These are phyloP conservation scores for Chaetorhynchus papuensis DNA, from an alignment of 2,113 vertebrate species.

Conservation along the genomic window DNA sequence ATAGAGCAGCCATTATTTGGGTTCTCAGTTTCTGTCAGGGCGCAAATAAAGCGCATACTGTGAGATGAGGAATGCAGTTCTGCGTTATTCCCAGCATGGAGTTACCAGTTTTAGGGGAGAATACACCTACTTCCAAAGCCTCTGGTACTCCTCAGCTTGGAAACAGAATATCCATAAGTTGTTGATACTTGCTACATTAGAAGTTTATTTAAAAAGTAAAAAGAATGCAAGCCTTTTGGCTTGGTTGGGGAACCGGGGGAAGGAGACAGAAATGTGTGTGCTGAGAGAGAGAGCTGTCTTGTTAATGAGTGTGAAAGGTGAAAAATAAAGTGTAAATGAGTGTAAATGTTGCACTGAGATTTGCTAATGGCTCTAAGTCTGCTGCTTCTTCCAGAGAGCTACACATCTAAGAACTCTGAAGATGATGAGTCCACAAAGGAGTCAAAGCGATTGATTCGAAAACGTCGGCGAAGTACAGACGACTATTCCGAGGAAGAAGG, in stretches of 20 bases:
- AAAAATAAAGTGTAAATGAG: not conserved
- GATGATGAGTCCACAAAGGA: constrained; percentile 72
- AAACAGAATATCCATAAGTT: not conserved
- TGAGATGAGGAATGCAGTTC: not conserved
- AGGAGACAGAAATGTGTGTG: not conserved
- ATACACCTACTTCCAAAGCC: not conserved
- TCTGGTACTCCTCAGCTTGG: not conserved
- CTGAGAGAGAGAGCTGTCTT: not conserved
- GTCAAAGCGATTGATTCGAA: constrained; percentile 60
- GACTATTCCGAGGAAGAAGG: constrained; percentile 67
- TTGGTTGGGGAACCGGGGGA: not conserved
- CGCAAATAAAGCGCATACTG: not conserved
- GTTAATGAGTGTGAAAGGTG: not conserved
- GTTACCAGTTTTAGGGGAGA: not conserved
- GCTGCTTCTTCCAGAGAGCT: constrained; percentile 78
- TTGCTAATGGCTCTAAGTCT: constrained; percentile 64
- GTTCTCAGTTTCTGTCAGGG: not conserved
- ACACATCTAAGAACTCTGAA: constrained; percentile 80
- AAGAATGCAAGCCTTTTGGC: not conserved
- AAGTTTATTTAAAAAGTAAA: not conserved
- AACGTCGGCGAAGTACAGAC: constrained; percentile 66
- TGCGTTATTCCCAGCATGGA: accelerated
- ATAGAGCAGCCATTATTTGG: not conserved
- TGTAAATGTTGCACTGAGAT: not conserved
- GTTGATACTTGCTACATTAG: not conserved